A percentile compares a stretch with the other conserved stretches of the same genome.
Evolutionary conservation across 2,888 invertebrate species (phyloP).

Genomic region (Drosophila macrospina): DNA sequence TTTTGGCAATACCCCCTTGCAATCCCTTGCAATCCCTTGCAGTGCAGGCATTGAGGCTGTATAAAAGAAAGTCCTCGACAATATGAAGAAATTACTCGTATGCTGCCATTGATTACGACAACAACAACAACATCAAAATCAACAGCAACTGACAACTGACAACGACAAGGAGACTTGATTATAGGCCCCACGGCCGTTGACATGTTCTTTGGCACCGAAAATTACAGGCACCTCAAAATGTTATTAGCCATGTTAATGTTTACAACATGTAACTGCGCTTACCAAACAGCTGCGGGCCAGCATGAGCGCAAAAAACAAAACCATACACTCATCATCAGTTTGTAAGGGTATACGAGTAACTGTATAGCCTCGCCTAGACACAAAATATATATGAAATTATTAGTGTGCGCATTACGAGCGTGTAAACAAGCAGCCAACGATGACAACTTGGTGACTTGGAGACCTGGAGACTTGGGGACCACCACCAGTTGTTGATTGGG

Average conservation of each 20-base stretch:
- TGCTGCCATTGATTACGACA: conserved; percentile 35
- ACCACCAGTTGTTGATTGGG: conserved; percentile 55
- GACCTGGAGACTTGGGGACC: too few relatives aligned
- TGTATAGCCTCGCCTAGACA: background rate
- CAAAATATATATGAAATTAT: conserved; percentile 57
- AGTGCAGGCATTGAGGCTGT: background rate
- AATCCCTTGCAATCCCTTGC: too few relatives aligned
- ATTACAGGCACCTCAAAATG: conserved; percentile 63
- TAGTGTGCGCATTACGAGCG: conserved; percentile 61
- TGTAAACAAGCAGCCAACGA: conserved; percentile 78
- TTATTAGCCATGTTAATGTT: conserved; percentile 71
- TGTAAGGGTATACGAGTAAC: background rate
- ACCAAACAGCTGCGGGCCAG: conserved; percentile 69
- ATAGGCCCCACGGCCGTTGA: conserved; percentile 61
- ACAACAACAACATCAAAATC: conserved; percentile 2
- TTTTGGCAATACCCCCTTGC: background rate
- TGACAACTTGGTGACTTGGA: conserved; percentile 72
- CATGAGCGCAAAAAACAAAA: conserved; percentile 33
- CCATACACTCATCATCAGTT: conserved; percentile 11
- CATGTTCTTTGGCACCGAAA: conserved; percentile 68
- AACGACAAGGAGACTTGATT: conserved; percentile 54
- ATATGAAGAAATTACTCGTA: conserved; percentile 73
- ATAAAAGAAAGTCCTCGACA: conserved; percentile 67
- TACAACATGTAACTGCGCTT: conserved; percentile 74
- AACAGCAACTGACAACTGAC: background rate